These are phyloP conservation scores for Homarus gammarus DNA, from an alignment of 2,888 invertebrate genomes.

Conservation along the genomic window DNA sequence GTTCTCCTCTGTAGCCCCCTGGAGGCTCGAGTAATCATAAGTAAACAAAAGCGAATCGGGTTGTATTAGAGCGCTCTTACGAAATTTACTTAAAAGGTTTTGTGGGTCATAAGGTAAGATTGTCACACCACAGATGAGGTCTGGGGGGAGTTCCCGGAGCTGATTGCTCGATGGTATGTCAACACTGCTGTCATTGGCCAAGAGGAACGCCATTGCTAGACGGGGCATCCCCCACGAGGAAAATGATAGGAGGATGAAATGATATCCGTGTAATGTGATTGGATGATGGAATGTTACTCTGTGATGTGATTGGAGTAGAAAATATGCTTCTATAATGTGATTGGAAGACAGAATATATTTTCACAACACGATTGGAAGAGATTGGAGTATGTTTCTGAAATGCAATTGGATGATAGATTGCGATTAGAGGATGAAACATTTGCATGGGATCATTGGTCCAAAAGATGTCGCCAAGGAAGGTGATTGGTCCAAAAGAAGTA, in stretches of 20 bases:
- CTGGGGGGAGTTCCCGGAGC: neutral
- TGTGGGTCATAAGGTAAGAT: neutral
- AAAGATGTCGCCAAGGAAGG: no score
- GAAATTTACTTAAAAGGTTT: neutral
- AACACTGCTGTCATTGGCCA: slow-evolving; percentile 1
- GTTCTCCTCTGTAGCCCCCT: no score
- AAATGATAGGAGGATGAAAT: neutral
- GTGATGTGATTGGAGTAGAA: neutral
- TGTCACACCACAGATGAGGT: slow-evolving; percentile 4
- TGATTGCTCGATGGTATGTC: neutral
- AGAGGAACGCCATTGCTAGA: neutral
- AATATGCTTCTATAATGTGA: neutral
- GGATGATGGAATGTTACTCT: neutral
- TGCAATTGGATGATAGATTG: no score
- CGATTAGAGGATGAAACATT: no score
- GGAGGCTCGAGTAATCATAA: no score
- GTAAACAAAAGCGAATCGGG: neutral
- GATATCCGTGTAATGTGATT: neutral
- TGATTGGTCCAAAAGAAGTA: no score
- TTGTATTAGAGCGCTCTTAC: neutral
- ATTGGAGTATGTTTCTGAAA: no score
- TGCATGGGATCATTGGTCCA: no score
- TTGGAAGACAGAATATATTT: neutral
- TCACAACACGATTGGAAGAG: neutral
- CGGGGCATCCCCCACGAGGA: neutral